phyloP scores from a whole-genome alignment of 2,113 vertebrate genomes.

The Psilopsiagon aurifrons region DNA sequence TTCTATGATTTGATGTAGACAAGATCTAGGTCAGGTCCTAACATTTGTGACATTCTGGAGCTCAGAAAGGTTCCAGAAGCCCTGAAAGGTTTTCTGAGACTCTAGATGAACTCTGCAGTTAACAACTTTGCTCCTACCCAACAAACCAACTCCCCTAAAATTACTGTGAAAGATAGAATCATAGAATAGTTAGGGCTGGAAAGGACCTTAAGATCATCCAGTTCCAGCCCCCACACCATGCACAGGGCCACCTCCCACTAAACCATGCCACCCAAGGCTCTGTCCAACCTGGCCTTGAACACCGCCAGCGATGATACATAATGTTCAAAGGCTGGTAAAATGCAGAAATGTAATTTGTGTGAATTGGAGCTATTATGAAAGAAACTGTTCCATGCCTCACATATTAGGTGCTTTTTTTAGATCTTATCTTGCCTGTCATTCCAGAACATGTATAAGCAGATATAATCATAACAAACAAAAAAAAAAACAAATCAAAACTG shows the following conservation, averaged over 20 bases:
- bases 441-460: not conserved
- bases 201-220: too few relatives aligned
- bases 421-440: constrained; percentile 27
- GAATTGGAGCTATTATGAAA: not conserved
- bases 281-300: too few relatives aligned
- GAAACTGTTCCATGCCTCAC: not conserved
- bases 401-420: not conserved
- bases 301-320: not conserved
- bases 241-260: too few relatives aligned
- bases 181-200: too few relatives aligned
- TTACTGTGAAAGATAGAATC: not conserved
- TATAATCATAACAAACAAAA: not conserved
- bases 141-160: not conserved
- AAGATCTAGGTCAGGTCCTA: not conserved
- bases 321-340: not conserved
- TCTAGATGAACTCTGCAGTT: not conserved
- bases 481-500: not conserved
- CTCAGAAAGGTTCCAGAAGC: not conserved
- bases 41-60: not conserved
- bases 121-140: not conserved
- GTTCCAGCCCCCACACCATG: too few relatives aligned
- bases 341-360: not conserved
- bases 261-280: too few relatives aligned
- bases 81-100: not conserved
- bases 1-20: not conserved